phyloP scores from a whole-genome alignment of 2,888 invertebrate species.

The Sinotaia quadrata region DNA sequence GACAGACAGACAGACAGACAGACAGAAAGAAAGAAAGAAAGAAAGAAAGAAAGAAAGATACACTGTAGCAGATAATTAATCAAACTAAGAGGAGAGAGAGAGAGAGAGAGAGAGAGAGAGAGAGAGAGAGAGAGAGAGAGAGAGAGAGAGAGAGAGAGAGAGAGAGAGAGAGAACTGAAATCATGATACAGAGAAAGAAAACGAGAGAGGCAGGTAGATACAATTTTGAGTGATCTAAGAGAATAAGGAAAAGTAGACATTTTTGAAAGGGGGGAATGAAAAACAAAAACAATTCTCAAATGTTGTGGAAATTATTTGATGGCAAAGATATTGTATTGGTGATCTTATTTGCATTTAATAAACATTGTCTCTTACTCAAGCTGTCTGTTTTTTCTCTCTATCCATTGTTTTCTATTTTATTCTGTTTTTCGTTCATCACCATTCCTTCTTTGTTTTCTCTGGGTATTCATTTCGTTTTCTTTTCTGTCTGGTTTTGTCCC shows the following conservation, averaged over 20 bases:
- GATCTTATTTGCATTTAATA: neutral
- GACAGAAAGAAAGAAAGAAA: too few species aligned
- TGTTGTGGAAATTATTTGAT: neutral
- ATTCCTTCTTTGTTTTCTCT: neutral
- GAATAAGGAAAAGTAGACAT: neutral
- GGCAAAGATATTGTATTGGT: neutral
- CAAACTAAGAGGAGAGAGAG: neutral
- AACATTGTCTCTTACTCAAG: neutral
- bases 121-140: neutral
- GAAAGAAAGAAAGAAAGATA: conserved; percentile 2
- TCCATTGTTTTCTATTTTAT: neutral
- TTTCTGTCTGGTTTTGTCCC: neutral
- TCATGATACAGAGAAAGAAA: neutral
- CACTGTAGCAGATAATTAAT: neutral
- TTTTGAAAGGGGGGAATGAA: neutral
- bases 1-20: conserved; percentile 4
- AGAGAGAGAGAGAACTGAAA: neutral
- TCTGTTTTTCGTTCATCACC: neutral
- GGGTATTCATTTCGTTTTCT: neutral
- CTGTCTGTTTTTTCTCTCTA: neutral
- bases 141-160: conserved; percentile 1
- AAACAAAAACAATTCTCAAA: neutral
- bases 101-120: neutral
- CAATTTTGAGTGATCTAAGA: neutral
- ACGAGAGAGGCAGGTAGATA: neutral